Percentiles rank a stretch among this genome's conserved stretches.
Evolutionary conservation across 1,140 invertebrate genomes (phyloP).

Genomic region (Cylas formicarius): DNA sequence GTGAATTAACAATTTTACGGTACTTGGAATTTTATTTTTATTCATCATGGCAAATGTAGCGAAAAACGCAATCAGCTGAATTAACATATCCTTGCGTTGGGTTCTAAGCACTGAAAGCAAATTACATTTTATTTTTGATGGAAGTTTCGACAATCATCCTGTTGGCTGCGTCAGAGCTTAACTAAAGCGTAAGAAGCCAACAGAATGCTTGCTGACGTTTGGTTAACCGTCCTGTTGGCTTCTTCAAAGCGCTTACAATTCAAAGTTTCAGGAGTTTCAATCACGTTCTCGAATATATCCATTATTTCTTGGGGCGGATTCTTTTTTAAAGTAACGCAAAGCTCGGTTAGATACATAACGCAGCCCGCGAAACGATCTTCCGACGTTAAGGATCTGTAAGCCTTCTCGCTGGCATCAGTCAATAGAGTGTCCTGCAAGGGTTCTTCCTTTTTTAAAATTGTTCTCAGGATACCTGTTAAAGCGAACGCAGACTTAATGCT

Average conservation of each 20-base stretch:
- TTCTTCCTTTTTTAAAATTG: constrained; percentile 14
- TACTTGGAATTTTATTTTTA: constrained; percentile 15
- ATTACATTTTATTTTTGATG: too few species aligned
- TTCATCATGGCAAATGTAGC: constrained; percentile 23
- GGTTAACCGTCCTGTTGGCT: too few species aligned
- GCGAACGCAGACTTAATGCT: constrained; percentile 13
- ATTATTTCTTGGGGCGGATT: constrained; percentile 17
- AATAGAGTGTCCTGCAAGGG: constrained; percentile 7
- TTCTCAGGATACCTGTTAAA: constrained; percentile 12
- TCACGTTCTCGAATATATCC: constrained; percentile 14
- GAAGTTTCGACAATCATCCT: too few species aligned
- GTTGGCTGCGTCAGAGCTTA: too few species aligned
- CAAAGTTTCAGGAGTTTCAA: constrained; percentile 11
- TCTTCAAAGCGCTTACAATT: constrained; percentile 15
- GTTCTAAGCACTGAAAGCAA: constrained; percentile 14
- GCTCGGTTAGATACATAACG: constrained; percentile 23
- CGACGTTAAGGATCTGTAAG: constrained; percentile 10
- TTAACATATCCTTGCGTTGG: constrained; percentile 16
- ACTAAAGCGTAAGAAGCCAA: too few species aligned
- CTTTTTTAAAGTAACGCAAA: constrained; percentile 20
- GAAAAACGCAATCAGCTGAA: constrained; percentile 23
- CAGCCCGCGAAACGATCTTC: constrained; percentile 11
- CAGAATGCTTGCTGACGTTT: too few species aligned
- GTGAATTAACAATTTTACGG: constrained; percentile 14
- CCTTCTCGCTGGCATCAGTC: constrained; percentile 9